These are phyloP conservation scores for Drosophila ercepeae DNA, from an alignment of 1,140 invertebrate species.

Conservation along the genomic window DNA sequence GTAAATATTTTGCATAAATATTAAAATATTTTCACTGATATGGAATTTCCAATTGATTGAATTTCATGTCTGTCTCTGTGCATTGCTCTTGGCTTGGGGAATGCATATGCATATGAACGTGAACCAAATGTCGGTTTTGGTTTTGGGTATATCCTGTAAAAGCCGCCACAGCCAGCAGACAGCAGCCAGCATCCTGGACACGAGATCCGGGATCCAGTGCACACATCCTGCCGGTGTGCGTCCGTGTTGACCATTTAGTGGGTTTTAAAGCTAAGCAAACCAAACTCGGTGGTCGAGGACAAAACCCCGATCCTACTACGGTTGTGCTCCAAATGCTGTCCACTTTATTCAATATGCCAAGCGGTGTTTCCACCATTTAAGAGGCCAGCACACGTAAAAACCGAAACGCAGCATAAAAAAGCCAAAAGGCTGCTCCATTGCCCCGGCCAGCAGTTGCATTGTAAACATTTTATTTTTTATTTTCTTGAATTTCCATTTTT, in stretches of 20 bases:
- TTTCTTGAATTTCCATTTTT: conserved; percentile 29
- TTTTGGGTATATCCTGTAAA: conserved; percentile 34
- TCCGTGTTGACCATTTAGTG: conserved; percentile 45
- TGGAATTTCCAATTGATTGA: conserved; percentile 79
- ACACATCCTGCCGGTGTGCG: conserved; percentile 23
- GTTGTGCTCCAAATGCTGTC: conserved; percentile 52
- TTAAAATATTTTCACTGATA: conserved; percentile 79
- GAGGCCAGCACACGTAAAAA: conserved; percentile 47
- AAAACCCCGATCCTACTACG: too few species aligned
- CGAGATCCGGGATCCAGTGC: conserved; percentile 2
- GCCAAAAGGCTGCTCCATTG: conserved; percentile 25
- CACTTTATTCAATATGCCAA: conserved; percentile 65
- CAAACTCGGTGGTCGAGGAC: neutral
- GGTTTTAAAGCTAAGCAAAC: conserved; percentile 67
- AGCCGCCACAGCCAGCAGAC: neutral
- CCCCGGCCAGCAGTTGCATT: conserved; percentile 22
- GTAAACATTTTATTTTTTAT: conserved; percentile 45
- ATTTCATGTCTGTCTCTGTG: conserved; percentile 40
- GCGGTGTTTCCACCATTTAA: conserved; percentile 41
- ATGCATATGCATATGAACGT: conserved; percentile 39
- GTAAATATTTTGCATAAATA: conserved; percentile 77
- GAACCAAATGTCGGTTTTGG: conserved; percentile 53
- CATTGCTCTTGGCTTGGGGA: conserved; percentile 2
- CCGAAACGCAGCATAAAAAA: conserved; percentile 40
- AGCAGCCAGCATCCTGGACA: conserved; percentile 17